Evolutionary conservation across 1,140 invertebrate species (phyloP), one percentile per base, ranked within the genome.

Genomic region (Sycobia sp.): DNA sequence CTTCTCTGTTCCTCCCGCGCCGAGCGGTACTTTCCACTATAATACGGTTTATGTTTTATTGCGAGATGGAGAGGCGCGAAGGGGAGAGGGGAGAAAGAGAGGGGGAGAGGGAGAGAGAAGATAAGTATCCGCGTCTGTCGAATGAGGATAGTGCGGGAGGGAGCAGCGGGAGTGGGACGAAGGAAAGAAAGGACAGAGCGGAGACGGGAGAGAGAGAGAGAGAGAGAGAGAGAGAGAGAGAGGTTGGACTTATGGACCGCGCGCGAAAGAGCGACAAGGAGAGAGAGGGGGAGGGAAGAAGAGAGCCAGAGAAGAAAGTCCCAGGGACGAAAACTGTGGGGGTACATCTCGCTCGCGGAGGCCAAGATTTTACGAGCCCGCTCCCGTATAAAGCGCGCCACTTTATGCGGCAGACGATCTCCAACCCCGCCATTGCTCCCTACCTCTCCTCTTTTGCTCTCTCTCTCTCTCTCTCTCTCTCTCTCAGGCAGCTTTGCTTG

Each of bases 31-130:
- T 65, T 65, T 47, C 47, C 47, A 50, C 54, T 58, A n/a, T n/a
- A n/a, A n/a, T n/a, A 46, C 39, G 46, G 53, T 34, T 29, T 65
- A 47, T 53, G 49, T 46, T 65, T 58, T 65, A 59, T 59, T 58
- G 34, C 41, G 2, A 18, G 43, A 38, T 34, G 9, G 27, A 56
- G 38, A 44, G 13, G 25, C 27, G 10, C 32, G 10, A 49, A 18
- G 25, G 43, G 25, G 34, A 49, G 18, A 23, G 18, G 22, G 23
- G 3, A 22, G 44, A 25, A n/a, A 29, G 29, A 36, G 39, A 44
- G 29, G 14, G 23, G 3, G 53, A 32, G 1, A 38, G 22, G 9
- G 5, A n/a, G 2, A n/a, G n/a, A n/a, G n/a, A n/a, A n/a, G n/a
- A n/a, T n/a, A n/a, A n/a, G n/a, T n/a, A n/a, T n/a, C n/a, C n/a